phyloP scores from a whole-genome alignment of 2,113 vertebrate genomes.

The Isichthys henryi region DNA sequence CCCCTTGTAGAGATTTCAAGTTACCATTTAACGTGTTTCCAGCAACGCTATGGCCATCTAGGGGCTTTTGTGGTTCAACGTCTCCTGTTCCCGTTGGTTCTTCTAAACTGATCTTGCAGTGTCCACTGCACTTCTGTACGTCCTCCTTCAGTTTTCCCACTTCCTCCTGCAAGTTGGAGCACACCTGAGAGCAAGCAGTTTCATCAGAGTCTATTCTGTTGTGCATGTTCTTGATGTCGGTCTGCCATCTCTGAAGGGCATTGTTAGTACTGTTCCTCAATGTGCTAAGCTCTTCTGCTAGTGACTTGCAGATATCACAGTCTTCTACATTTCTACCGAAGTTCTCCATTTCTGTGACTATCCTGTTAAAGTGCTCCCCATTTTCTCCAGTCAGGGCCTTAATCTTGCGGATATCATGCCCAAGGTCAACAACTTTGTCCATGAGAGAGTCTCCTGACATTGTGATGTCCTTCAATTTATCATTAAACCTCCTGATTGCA shows the following conservation, averaged over 20 bases:
- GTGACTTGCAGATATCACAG: conserved; percentile 48
- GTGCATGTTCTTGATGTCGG: conserved; percentile 41
- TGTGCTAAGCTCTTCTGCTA: conserved; percentile 55
- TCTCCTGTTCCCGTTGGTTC: conserved; percentile 37
- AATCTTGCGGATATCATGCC: conserved; percentile 52
- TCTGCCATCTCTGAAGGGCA: conserved; percentile 58
- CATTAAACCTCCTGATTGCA: conserved; percentile 62
- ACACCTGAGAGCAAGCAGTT: conserved; percentile 53
- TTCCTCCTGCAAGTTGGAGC: conserved; percentile 59
- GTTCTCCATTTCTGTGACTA: conserved; percentile 51
- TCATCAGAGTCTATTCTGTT: conserved; percentile 45
- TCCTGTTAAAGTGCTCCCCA: conserved; percentile 56
- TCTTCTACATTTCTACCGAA: conserved; percentile 48
- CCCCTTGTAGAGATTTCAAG: conserved; percentile 70
- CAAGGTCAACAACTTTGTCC: conserved; percentile 60
- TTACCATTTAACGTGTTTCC: conserved; percentile 63
- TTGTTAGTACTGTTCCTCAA: conserved; percentile 66
- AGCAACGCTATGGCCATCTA: conserved; percentile 80
- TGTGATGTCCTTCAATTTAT: conserved; percentile 61
- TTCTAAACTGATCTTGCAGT: conserved; percentile 34
- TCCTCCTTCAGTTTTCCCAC: conserved; percentile 59
- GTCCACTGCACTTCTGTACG: conserved; percentile 54
- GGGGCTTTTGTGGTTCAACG: conserved; percentile 52
- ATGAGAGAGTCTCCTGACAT: conserved; percentile 63
- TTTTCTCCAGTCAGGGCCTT: conserved; percentile 53